phyloP scores from a whole-genome alignment of 1,140 invertebrate species.

The Tenebrio molitor region DNA sequence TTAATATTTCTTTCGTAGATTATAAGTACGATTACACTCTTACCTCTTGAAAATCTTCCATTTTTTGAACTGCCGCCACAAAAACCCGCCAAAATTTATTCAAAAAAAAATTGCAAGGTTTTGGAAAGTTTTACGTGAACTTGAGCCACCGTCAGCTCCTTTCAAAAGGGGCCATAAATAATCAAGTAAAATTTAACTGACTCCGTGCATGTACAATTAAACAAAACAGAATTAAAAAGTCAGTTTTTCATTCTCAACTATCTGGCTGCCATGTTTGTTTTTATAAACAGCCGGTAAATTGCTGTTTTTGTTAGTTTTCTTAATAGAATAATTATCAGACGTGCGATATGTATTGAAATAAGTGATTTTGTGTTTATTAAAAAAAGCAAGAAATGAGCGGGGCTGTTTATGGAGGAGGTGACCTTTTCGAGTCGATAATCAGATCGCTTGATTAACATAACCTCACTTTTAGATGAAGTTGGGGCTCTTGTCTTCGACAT shows the following conservation, averaged over 20 bases:
- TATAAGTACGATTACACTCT: no score
- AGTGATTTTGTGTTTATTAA: not conserved
- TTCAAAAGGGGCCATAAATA: no score
- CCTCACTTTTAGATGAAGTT: conserved; percentile 75
- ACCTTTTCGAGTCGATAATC: conserved; percentile 45
- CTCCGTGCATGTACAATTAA: no score
- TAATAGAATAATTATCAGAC: conserved; percentile 12
- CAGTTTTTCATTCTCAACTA: conserved; percentile 4
- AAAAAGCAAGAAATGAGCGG: conserved; percentile 65
- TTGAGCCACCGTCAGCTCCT: no score
- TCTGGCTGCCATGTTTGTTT: conserved; percentile 40
- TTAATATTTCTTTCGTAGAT: no score
- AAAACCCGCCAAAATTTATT: conserved; percentile 36
- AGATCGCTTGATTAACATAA: conserved; percentile 47
- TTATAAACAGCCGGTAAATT: conserved; percentile 38
- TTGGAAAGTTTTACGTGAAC: no score
- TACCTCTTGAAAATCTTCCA: conserved; percentile 49
- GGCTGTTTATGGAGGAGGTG: conserved; percentile 69
- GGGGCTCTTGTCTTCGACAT: conserved; percentile 85
- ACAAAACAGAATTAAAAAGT: no score
- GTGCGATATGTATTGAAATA: conserved; percentile 32
- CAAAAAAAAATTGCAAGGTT: no score
- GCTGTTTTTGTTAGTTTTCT: conserved; percentile 27
- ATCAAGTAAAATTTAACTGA: no score
- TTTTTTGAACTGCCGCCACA: conserved; percentile 30